Evolutionary conservation across 2,113 vertebrate genomes (phyloP).

Genomic region (Myotis davidii): DNA sequence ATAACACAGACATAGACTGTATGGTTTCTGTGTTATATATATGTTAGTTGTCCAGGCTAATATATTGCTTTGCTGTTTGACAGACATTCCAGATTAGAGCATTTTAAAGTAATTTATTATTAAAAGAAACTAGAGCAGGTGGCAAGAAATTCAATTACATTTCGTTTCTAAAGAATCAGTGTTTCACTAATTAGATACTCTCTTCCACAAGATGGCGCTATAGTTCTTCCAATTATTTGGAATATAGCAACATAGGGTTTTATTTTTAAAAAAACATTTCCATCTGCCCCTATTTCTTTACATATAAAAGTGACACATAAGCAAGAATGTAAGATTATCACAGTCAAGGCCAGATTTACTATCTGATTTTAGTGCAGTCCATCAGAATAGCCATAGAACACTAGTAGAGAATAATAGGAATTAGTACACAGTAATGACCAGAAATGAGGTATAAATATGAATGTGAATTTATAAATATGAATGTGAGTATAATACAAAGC

Average conservation of each 20-base stretch:
- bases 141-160: neutral
- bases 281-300: neutral
- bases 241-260: neutral
- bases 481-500: neutral
- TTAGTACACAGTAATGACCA: neutral
- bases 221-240: constrained; percentile 62
- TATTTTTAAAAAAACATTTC: neutral
- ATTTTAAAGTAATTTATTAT: neutral
- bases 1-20: neutral
- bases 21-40: neutral
- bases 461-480: neutral
- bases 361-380: neutral
- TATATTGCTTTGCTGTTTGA: neutral
- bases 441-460: neutral
- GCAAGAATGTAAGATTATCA: neutral
- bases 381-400: neutral
- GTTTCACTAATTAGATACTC: neutral
- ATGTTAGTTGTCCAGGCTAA: neutral
- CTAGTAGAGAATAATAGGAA: neutral
- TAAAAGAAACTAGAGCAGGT: neutral
- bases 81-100: constrained; percentile 5
- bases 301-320: neutral
- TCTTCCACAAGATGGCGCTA: constrained; percentile 72
- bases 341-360: neutral
- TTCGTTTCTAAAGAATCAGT: neutral